Evolutionary conservation across 1,140 invertebrate genomes (phyloP).

Genomic region (Gryon sp.): DNA sequence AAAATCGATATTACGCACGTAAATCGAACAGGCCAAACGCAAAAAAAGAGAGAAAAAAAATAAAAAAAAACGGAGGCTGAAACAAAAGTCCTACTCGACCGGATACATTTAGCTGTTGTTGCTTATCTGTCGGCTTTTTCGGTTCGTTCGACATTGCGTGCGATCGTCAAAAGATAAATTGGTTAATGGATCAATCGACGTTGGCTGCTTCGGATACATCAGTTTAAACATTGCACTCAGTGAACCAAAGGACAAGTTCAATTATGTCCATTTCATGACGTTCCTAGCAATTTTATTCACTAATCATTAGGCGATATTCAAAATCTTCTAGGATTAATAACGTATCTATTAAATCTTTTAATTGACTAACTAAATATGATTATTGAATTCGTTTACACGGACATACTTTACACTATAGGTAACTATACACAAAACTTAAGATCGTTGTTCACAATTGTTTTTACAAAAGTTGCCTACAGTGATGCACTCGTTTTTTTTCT

Average conservation of each 20-base stretch:
- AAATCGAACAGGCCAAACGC: constrained; percentile 16
- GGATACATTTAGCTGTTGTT: constrained; percentile 5
- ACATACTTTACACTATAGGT: no score
- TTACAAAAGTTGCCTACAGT: no score
- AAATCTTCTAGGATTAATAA: no score
- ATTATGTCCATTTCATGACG: no score
- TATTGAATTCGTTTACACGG: no score
- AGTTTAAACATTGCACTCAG: constrained; percentile 39
- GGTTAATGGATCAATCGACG: constrained; percentile 38
- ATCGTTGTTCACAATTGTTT: no score
- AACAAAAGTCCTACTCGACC: neutral
- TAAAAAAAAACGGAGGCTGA: no score
- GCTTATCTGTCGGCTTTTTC: constrained; percentile 9
- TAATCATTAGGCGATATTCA: no score
- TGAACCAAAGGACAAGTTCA: constrained; percentile 28
- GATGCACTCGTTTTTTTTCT: no score
- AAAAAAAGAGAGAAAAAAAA: neutral
- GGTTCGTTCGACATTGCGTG: constrained; percentile 12
- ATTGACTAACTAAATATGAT: constrained; percentile 55
- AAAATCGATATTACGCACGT: constrained; percentile 19
- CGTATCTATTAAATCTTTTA: constrained; percentile 27
- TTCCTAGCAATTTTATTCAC: no score
- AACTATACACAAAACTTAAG: no score
- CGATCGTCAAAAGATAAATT: constrained; percentile 37
- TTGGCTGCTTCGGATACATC: constrained; percentile 16